Evolutionary conservation across 2,888 invertebrate species (phyloP).

Genomic region (Lacanobia wlatinum): DNA sequence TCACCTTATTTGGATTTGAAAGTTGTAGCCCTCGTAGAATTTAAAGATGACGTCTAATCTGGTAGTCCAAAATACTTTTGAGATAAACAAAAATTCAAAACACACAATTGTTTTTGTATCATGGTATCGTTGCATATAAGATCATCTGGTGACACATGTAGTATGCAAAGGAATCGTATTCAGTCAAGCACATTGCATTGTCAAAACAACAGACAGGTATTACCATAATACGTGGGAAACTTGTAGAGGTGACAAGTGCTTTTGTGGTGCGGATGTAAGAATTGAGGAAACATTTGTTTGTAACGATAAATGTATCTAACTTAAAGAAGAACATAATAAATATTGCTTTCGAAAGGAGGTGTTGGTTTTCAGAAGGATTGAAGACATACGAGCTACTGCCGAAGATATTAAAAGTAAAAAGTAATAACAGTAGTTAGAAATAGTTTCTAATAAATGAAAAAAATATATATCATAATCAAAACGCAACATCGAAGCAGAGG

Average conservation of each 20-base stretch:
- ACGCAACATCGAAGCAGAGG: no score
- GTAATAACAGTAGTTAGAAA: no score
- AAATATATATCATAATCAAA: no score
- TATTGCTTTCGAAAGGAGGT: neutral
- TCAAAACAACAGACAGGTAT: conserved; percentile 32
- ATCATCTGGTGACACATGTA: conserved; percentile 2
- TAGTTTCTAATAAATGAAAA: no score
- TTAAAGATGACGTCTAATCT: neutral
- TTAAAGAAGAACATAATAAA: neutral
- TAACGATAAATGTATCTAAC: conserved; percentile 7
- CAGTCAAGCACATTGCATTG: conserved; percentile 21
- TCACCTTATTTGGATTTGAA: neutral
- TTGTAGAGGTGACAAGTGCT: neutral
- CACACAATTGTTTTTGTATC: conserved; percentile 11
- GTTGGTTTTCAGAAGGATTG: neutral
- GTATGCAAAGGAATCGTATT: conserved; percentile 33
- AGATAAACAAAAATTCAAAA: conserved; percentile 10
- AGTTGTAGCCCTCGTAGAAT: neutral
- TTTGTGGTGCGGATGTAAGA: neutral
- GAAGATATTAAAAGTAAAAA: no score
- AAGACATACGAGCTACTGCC: no score
- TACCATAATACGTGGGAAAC: conserved; percentile 30
- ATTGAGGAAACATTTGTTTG: conserved; percentile 6
- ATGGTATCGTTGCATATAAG: neutral
- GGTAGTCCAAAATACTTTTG: conserved; percentile 1